Percentiles rank a stretch among this genome's conserved stretches.
These are phyloP conservation scores for Corythaeola cristata DNA, from an alignment of 2,113 vertebrate genomes.

Conservation along the genomic window DNA sequence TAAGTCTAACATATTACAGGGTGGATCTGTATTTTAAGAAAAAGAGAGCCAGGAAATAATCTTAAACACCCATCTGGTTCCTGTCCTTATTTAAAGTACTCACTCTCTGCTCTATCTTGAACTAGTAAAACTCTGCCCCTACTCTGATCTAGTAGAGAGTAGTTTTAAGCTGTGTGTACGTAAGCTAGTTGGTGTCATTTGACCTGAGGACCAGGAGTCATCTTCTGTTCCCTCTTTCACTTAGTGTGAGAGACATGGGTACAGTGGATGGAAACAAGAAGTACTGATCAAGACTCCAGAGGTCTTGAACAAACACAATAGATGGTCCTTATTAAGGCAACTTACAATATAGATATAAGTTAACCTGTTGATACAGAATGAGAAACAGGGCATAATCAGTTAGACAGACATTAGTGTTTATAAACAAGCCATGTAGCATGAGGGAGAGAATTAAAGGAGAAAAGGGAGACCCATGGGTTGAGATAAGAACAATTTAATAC, in stretches of 20 bases:
- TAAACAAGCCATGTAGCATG: background rate
- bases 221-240: background rate
- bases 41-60: background rate
- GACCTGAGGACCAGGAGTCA: background rate
- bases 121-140: background rate
- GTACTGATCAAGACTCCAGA: background rate
- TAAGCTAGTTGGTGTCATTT: background rate
- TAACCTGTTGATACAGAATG: background rate
- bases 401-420: background rate
- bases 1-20: background rate
- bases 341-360: background rate
- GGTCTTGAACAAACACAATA: background rate
- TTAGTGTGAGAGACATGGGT: background rate
- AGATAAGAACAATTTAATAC: too few relatives aligned
- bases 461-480: too few relatives aligned
- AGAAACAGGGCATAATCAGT: background rate
- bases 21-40: background rate
- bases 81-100: background rate
- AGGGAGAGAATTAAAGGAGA: too few relatives aligned
- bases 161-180: background rate
- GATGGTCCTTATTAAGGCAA: background rate
- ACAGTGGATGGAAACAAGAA: background rate
- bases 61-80: background rate
- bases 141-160: background rate
- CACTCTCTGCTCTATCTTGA: background rate